Evolutionary conservation across 1,140 invertebrate genomes (phyloP).

Genomic region (Medauroidea extradentata): DNA sequence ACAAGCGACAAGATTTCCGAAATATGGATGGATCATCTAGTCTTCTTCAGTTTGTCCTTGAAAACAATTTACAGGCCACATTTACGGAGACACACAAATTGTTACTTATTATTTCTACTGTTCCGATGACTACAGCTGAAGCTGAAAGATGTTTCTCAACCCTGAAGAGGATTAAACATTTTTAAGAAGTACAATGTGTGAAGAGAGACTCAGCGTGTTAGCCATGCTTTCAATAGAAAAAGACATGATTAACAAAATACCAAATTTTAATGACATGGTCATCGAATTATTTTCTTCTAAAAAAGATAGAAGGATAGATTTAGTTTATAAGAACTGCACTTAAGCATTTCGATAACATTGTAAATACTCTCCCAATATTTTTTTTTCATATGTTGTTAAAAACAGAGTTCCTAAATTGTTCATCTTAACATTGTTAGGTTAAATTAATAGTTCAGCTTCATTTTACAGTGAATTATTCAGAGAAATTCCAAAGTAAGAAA

Average conservation of each 20-base stretch:
- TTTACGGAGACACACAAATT: neutral
- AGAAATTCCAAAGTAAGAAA: no score
- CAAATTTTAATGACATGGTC: slow-evolving; percentile 1
- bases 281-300: slow-evolving; percentile 1
- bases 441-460: no score
- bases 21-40: neutral
- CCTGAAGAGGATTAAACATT: slow-evolving; percentile 8
- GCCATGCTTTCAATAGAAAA: slow-evolving; percentile 9
- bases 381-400: no score
- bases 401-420: no score
- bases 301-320: slow-evolving; percentile 5
- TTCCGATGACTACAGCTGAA: slow-evolving; percentile 5
- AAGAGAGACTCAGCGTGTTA: slow-evolving; percentile 3
- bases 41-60: neutral
- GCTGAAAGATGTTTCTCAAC: slow-evolving; percentile 11
- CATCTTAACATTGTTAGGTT: no score
- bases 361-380: no score
- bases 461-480: no score
- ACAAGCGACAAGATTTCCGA: slow-evolving; percentile 4
- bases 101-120: neutral
- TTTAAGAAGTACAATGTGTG: neutral
- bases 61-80: slow-evolving; percentile 1
- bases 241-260: neutral
- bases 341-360: no score
- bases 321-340: neutral